These are phyloP conservation scores for Cryptotermes secundus DNA, from an alignment of 1,140 invertebrate genomes.

Conservation along the genomic window DNA sequence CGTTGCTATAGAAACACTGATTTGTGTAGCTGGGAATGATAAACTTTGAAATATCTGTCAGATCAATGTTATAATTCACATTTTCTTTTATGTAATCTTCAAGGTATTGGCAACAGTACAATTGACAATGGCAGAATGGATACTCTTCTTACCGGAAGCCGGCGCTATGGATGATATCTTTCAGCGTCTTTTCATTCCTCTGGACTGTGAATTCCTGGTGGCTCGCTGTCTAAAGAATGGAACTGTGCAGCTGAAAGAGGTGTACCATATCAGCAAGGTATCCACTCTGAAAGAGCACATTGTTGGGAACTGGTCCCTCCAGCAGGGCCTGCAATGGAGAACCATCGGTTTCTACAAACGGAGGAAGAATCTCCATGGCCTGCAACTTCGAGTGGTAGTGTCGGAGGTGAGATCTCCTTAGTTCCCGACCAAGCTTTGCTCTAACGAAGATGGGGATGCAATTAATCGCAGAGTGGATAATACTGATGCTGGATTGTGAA, in stretches of 20 bases:
- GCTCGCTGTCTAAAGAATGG: background rate
- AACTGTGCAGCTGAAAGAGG: background rate
- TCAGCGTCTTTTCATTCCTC: background rate
- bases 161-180: background rate
- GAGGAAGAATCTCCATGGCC: background rate
- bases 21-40: no score
- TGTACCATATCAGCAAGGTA: background rate
- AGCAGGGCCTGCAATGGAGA: background rate
- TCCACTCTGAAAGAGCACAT: background rate
- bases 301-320: background rate
- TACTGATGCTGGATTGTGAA: background rate
- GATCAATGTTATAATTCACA: no score
- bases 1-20: no score
- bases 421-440: background rate
- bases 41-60: no score
- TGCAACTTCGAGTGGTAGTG: background rate
- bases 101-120: background rate
- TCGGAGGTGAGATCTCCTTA: background rate
- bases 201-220: constrained; percentile 21
- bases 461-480: background rate
- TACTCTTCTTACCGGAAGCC: background rate
- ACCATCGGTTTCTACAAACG: background rate
- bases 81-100: background rate
- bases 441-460: background rate
- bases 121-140: background rate